Conservation (phyloP, 2,113 vertebrate species). For the Pavo muticus region DNA sequence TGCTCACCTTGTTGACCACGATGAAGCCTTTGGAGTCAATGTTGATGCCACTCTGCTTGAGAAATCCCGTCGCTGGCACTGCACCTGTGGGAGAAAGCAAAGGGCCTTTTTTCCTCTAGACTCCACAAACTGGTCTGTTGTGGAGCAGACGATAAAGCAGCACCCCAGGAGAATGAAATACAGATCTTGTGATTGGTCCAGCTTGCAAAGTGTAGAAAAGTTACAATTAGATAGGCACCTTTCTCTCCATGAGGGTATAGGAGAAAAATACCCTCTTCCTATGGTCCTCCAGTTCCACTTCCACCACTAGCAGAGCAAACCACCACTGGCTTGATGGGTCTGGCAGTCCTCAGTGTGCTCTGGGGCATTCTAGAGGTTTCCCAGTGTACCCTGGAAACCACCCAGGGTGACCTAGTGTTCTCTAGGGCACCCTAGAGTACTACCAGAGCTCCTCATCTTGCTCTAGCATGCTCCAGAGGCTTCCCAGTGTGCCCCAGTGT, state of each 20-base stretch:
- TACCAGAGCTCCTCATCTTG: not conserved
- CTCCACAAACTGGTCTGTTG: not conserved
- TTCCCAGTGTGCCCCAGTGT: not conserved
- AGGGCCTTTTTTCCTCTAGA: not conserved
- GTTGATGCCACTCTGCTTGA: conserved; percentile 91
- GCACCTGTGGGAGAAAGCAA: conserved; percentile 79
- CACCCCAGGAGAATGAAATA: not conserved
- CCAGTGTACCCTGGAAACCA: too few relatives aligned
- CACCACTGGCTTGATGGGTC: rapidly evolving
- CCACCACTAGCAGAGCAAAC: not conserved
- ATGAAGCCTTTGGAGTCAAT: conserved; percentile 95
- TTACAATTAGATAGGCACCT: not conserved
- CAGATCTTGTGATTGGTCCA: not conserved
- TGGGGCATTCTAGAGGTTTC: too few relatives aligned
- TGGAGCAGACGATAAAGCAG: not conserved
- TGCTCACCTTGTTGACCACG: conserved; percentile 92
- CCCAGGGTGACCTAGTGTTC: not conserved
- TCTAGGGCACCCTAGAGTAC: not conserved
- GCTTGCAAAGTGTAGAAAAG: not conserved
- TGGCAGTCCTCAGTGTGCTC: too few relatives aligned
- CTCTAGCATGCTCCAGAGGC: not conserved
- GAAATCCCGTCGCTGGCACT: conserved; percentile 89
- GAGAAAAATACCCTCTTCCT: not conserved
- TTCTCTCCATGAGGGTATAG: rapidly evolving
- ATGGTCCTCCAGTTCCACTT: not conserved